These are phyloP conservation scores for Orycteropus afer DNA, from an alignment of 2,113 vertebrate species.

Conservation along the genomic window DNA sequence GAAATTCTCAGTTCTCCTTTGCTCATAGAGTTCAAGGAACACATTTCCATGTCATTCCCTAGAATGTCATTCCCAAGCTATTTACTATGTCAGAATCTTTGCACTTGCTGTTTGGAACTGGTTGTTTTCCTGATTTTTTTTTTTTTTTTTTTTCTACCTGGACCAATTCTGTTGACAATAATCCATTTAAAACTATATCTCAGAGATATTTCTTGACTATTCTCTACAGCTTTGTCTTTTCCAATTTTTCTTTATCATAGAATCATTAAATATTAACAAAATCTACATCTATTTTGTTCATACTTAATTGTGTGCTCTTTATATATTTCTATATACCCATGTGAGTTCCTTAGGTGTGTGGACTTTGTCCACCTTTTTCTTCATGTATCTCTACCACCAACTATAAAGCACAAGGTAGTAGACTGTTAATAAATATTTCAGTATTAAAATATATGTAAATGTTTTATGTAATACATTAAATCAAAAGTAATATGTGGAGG, in stretches of 20 bases:
- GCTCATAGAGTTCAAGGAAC: background rate
- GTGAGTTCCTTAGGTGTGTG: background rate
- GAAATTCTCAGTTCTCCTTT: background rate
- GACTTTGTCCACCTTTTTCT: background rate
- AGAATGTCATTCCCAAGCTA: background rate
- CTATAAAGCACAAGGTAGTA: background rate
- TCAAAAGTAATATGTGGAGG: background rate
- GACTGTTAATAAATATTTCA: background rate
- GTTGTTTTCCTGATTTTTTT: background rate
- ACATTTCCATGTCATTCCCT: background rate
- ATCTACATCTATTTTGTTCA: too few species aligned
- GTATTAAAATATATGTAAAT: background rate
- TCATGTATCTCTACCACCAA: background rate
- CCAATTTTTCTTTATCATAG: background rate
- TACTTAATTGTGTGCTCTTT: background rate
- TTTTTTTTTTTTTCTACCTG: background rate
- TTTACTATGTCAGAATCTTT: background rate
- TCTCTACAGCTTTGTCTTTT: background rate
- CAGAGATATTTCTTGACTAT: background rate
- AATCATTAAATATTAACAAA: background rate
- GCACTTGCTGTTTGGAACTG: background rate
- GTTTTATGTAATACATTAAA: background rate
- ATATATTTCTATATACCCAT: background rate
- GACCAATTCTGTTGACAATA: background rate
- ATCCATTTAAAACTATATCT: background rate